phyloP scores from a whole-genome alignment of 2,797 vertebrate species.

The Onychomys leucogaster region DNA sequence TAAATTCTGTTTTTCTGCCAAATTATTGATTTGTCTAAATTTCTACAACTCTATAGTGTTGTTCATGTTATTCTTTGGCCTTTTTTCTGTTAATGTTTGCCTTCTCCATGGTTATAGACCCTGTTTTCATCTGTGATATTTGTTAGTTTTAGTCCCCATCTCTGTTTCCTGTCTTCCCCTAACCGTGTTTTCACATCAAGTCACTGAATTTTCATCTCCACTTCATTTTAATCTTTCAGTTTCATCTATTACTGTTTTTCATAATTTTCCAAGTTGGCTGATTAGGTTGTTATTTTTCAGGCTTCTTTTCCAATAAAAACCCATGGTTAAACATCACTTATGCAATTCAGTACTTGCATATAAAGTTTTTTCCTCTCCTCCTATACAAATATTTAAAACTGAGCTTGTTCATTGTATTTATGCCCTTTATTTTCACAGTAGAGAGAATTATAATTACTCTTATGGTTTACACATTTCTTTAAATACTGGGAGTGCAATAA shows the following conservation, averaged over 20 bases:
- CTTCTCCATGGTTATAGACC: not conserved
- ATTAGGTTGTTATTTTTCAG: conserved; percentile 43
- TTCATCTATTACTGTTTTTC: conserved; percentile 51
- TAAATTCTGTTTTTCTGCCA: conserved; percentile 10
- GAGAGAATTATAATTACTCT: not conserved
- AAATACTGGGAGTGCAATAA: conserved; percentile 15
- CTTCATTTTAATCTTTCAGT: not conserved
- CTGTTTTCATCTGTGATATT: not conserved
- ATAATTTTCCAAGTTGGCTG: not conserved
- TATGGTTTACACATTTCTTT: conserved; percentile 1
- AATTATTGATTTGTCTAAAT: not conserved
- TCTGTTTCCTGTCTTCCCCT: conserved; percentile 1
- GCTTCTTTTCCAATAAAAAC: conserved; percentile 35
- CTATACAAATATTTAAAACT: not conserved
- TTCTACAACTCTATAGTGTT: not conserved
- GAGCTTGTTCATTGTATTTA: not conserved
- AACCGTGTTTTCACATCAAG: not conserved
- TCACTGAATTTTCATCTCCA: conserved; percentile 1
- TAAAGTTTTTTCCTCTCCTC: not conserved
- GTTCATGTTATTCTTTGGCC: not conserved
- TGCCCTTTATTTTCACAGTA: not conserved
- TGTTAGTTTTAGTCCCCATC: not conserved
- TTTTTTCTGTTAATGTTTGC: not conserved
- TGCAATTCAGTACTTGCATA: not conserved
- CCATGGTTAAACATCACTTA: conserved; percentile 30